Conservation (phyloP, 1,140 invertebrate genomes). For the Colletes latitarsis region DNA sequence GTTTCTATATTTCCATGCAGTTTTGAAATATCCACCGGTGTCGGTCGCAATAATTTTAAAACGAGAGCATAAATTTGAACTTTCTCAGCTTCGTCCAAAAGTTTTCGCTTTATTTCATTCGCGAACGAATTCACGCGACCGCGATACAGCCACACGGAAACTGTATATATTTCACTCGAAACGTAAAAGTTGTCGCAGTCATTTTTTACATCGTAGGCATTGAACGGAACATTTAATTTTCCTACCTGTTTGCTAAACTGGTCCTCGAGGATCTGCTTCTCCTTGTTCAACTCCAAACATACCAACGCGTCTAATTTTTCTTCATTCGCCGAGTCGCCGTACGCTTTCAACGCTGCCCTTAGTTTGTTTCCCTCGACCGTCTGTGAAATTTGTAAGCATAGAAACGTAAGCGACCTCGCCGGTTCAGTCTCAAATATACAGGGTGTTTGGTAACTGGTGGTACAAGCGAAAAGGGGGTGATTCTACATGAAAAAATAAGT, state of each 20-base stretch:
- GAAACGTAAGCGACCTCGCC: too few relatives aligned
- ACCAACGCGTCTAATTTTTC: conserved; percentile 74
- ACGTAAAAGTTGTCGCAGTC: neutral
- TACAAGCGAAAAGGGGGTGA: too few relatives aligned
- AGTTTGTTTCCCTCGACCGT: conserved; percentile 84
- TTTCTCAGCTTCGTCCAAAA: neutral
- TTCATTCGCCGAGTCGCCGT: conserved; percentile 76
- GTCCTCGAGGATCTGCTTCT: conserved; percentile 71
- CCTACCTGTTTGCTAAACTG: conserved; percentile 74
- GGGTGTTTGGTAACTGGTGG: neutral
- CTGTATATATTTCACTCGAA: neutral
- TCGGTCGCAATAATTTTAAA: conserved; percentile 5
- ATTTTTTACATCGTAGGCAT: neutral
- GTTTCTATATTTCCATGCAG: neutral
- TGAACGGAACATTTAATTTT: neutral
- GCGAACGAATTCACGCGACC: conserved; percentile 14
- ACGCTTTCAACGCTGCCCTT: conserved; percentile 83
- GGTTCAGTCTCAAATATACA: neutral
- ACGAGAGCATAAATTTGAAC: conserved; percentile 13
- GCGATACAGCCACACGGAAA: neutral
- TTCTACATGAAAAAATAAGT: neutral
- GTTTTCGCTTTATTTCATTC: conserved; percentile 16
- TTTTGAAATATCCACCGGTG: neutral
- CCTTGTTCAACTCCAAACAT: conserved; percentile 68
- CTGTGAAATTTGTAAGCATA: conserved; percentile 77